These are phyloP conservation scores for Pseudoatta argentina DNA, from an alignment of 1,140 invertebrate genomes.

Conservation along the genomic window DNA sequence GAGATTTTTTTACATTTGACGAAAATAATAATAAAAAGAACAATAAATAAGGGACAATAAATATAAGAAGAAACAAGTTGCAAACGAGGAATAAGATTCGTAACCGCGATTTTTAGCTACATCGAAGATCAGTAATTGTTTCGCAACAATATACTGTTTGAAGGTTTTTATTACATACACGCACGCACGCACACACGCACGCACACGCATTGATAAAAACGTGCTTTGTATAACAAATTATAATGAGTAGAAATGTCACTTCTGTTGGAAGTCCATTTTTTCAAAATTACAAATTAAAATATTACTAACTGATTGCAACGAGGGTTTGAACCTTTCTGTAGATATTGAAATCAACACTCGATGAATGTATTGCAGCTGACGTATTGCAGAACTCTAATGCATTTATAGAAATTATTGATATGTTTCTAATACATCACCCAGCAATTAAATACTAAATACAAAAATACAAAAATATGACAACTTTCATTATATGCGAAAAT, in stretches of 20 bases:
- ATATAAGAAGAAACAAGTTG: background rate
- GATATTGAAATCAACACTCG: no score
- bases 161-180: background rate
- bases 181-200: background rate
- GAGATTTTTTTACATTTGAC: background rate
- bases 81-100: background rate
- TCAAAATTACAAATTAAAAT: slow-evolving; percentile 2
- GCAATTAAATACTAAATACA: background rate
- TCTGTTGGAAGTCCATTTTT: background rate
- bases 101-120: background rate
- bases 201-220: background rate
- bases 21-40: background rate
- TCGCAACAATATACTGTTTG: background rate
- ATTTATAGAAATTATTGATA: background rate
- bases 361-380: background rate
- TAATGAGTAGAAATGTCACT: background rate
- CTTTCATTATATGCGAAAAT: background rate
- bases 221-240: background rate
- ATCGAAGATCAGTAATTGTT: background rate
- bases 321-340: slow-evolving; percentile 3
- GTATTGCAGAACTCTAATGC: background rate
- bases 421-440: background rate
- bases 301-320: background rate
- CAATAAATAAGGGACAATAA: slow-evolving; percentile 15
- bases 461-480: background rate